Evolutionary conservation across 2,797 vertebrate genomes (phyloP), one percentile per base, ranked within the genome.

Genomic region (Chelidonichthys spinosus): DNA sequence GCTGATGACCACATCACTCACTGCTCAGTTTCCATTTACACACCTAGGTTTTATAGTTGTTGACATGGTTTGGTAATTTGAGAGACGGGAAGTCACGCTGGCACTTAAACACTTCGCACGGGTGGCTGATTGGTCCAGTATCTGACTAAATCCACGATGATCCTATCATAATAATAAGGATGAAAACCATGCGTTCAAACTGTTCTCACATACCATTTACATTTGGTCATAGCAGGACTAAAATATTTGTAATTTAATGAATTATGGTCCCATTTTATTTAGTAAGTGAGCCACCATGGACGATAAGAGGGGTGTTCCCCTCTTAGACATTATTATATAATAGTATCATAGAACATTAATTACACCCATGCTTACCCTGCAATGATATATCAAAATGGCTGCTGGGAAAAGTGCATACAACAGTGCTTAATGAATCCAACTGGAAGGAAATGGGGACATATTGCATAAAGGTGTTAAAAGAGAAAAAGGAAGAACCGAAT

Each of bases 11-110:
- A 32, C 13, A 40, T 1, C 15, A 44, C 11, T 43, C 25, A 40
- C 14, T 62, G 36, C 25, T 54, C 35, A 60, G 60, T 42, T 66
- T 17, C 47, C 42, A 66, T 78, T 63, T 50, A 50, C 61, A 66
- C 70, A 63, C n/a, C 7, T 46, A 0, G 0, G 33, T 69, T 70
- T 40, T 71, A 55, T 32, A 59, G 46, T 32, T n/a, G n/a, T 35
- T 67, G 59, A 76, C 63, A 61, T 37, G 53, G 39, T 55, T 58
- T 76, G 33, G 18, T 7, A 44, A 33, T 62, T 37, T 6, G 2
- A 49, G 5, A 49, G 4, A 64, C 15, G 9, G n/a, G 1, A 43
- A 25, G 44, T 40, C 13, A 17, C 9, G 4, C 33, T 40, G n/a
- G 63, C 43, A 68, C 37, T 9, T 47, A 14, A 64, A 52, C 32